Conservation (phyloP, 2,797 vertebrate genomes). For the Poecilia picta region DNA sequence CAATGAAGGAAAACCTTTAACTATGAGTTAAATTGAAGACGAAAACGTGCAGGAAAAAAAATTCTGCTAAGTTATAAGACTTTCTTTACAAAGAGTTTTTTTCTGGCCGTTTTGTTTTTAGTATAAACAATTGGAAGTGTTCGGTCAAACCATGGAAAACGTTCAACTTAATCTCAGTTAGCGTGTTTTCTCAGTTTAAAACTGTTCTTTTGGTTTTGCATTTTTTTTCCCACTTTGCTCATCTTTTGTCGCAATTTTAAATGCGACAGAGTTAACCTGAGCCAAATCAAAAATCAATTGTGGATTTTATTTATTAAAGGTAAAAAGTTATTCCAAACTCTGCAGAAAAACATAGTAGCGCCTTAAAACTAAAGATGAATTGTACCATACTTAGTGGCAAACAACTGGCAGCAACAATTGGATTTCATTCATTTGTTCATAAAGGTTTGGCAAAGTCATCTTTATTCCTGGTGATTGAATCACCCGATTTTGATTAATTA, state of each 20-base stretch:
- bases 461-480: background rate
- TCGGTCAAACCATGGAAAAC: too few species aligned
- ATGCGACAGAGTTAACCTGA: background rate
- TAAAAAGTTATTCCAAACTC: background rate
- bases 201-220: background rate
- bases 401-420: background rate
- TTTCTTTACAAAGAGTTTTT: too few species aligned
- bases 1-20: slow-evolving; percentile 58
- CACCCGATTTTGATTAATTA: background rate
- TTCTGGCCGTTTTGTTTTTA: too few species aligned
- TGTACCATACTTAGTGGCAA: background rate
- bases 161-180: too few species aligned
- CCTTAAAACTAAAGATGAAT: background rate
- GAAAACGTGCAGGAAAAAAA: background rate
- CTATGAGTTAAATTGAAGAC: slow-evolving; percentile 6
- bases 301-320: background rate
- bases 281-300: background rate
- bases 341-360: background rate
- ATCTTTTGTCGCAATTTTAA: background rate
- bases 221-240: background rate
- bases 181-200: too few species aligned
- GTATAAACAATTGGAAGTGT: too few species aligned
- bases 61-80: background rate
- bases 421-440: background rate
- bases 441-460: background rate